A percentile compares a stretch with the other conserved stretches of the same genome.
These are phyloP conservation scores for Camarhynchus parvulus DNA, from an alignment of 2,113 vertebrate genomes.

Conservation along the genomic window DNA sequence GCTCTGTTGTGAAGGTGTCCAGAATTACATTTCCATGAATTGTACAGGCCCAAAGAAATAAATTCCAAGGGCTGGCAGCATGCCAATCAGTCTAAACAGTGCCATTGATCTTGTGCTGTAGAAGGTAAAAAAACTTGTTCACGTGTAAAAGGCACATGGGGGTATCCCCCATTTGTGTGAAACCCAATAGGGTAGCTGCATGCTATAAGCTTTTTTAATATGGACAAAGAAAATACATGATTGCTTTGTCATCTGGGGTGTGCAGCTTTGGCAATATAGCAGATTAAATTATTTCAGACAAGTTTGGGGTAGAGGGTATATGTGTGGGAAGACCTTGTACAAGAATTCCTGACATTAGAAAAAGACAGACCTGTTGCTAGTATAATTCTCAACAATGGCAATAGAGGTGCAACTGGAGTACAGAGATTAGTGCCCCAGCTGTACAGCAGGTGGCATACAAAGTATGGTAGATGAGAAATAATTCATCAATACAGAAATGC, in stretches of 20 bases:
- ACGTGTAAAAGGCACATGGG: not conserved
- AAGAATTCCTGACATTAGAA: not conserved
- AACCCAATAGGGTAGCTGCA: not conserved
- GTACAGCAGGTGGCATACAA: slow-evolving; percentile 46
- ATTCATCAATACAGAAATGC: not conserved
- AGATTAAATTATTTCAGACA: not conserved
- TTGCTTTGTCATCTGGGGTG: not conserved
- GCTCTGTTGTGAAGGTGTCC: not conserved
- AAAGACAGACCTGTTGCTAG: not conserved
- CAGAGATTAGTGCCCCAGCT: not conserved
- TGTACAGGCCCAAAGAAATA: not conserved
- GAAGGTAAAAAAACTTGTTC: not conserved
- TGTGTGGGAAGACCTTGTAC: not conserved
- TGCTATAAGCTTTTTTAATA: not conserved
- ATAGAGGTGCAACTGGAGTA: not conserved
- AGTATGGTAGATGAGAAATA: not conserved
- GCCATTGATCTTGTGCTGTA: not conserved
- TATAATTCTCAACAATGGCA: not conserved
- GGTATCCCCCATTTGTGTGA: not conserved
- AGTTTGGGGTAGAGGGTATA: not conserved
- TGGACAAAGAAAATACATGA: not conserved
- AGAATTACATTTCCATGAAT: not conserved
- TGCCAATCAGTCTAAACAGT: not conserved
- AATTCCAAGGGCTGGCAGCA: not conserved
- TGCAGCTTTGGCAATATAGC: not conserved